Conservation (phyloP, 2,797 vertebrate species). For the Oreortyx pictus region DNA sequence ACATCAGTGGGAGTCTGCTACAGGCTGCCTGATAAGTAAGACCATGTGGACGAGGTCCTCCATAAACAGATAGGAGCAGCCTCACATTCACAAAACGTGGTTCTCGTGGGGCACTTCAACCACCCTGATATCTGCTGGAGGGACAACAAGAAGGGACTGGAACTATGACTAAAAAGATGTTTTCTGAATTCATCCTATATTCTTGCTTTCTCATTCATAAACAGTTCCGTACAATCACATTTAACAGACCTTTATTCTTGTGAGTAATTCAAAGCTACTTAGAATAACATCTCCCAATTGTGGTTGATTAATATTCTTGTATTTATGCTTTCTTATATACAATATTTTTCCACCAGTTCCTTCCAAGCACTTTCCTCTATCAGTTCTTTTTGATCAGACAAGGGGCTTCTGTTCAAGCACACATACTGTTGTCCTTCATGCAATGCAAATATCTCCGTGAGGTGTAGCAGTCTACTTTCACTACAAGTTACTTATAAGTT, state of each 20-base stretch:
- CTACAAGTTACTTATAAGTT: rapidly evolving
- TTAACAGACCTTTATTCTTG: not conserved
- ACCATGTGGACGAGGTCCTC: too few species aligned
- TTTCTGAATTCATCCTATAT: not conserved
- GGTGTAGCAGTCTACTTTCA: not conserved
- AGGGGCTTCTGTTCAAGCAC: not conserved
- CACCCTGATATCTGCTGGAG: too few species aligned
- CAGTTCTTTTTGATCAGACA: not conserved
- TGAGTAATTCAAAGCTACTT: not conserved
- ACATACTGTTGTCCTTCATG: not conserved
- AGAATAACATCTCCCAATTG: not conserved
- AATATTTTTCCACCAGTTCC: not conserved
- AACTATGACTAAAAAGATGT: not conserved
- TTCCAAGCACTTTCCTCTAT: not conserved
- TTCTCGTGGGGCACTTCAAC: too few species aligned
- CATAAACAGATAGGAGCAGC: too few species aligned
- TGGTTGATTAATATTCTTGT: not conserved
- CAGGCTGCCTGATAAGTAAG: too few species aligned
- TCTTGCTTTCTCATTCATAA: not conserved
- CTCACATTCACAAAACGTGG: too few species aligned
- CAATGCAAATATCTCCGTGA: not conserved
- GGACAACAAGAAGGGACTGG: not conserved
- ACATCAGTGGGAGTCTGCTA: too few species aligned
- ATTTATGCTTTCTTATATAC: not conserved
- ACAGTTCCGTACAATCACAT: not conserved